Conservation (phyloP, 2,888 invertebrate genomes). For the Tortricodes alternella region DNA sequence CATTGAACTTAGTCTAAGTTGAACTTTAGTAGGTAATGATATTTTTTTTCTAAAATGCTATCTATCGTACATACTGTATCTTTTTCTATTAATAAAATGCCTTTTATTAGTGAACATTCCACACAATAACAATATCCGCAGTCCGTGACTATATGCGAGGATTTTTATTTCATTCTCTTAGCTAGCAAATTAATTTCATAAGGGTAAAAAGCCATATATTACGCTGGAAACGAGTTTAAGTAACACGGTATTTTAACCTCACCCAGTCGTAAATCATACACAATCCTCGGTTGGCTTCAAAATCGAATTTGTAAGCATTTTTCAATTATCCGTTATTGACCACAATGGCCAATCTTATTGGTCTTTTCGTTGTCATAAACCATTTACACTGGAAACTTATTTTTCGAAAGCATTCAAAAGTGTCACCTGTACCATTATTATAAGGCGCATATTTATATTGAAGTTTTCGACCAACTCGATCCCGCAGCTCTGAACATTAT, state of each 20-base stretch:
- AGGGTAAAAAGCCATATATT: constrained; percentile 46
- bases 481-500: constrained; percentile 51
- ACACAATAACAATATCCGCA: background rate
- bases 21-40: no score
- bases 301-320: constrained; percentile 78
- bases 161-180: constrained; percentile 16
- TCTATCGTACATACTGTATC: background rate
- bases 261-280: constrained; percentile 68
- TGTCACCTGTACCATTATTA: constrained; percentile 9
- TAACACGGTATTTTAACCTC: constrained; percentile 56
- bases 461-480: constrained; percentile 41
- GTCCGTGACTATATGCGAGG: background rate
- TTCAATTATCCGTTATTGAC: constrained; percentile 80
- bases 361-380: constrained; percentile 70
- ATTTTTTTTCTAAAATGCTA: no score
- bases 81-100: background rate
- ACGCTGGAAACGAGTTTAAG: constrained; percentile 46
- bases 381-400: constrained; percentile 57
- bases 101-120: background rate
- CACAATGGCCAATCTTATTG: constrained; percentile 73
- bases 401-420: constrained; percentile 41
- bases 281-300: constrained; percentile 66
- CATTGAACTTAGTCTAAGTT: constrained; percentile 18
- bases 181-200: constrained; percentile 24
- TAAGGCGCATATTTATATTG: constrained; percentile 33